A percentile compares a stretch with the other conserved stretches of the same genome.
Conservation (phyloP, 2,113 vertebrate species). For the Pterophyllum scalare region DNA sequence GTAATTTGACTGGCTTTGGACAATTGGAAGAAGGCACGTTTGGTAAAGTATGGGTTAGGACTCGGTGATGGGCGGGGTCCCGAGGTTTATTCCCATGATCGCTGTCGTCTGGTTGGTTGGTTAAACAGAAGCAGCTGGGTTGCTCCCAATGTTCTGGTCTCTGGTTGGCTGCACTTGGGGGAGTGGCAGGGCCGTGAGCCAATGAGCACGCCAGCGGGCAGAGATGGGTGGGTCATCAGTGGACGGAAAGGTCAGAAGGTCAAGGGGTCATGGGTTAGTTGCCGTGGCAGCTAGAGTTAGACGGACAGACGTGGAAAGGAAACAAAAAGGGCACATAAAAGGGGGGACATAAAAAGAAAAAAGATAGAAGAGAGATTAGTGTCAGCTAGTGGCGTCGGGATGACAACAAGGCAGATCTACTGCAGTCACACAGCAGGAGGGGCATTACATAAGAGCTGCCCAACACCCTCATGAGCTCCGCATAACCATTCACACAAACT, state of each 20-base stretch:
- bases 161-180: slow-evolving; percentile 73
- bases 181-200: slow-evolving; percentile 88
- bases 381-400: slow-evolving; percentile 99
- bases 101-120: slow-evolving; percentile 70
- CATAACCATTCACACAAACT: slow-evolving; percentile 58
- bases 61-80: slow-evolving; percentile 59
- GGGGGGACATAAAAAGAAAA: slow-evolving; percentile 81
- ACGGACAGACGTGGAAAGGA: slow-evolving; percentile 84
- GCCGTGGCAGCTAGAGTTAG: slow-evolving; percentile 99
- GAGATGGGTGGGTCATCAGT: slow-evolving; percentile 99
- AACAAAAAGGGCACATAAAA: slow-evolving; percentile 82
- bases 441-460: slow-evolving; percentile 70
- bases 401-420: slow-evolving; percentile 99
- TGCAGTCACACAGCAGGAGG: slow-evolving; percentile 75
- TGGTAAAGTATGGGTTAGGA: slow-evolving; percentile 59
- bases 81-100: slow-evolving; percentile 66
- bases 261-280: slow-evolving; percentile 99
- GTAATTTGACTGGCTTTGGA: slow-evolving; percentile 52
- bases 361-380: slow-evolving; percentile 99
- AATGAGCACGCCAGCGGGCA: slow-evolving; percentile 98
- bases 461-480: slow-evolving; percentile 89
- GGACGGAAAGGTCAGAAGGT: slow-evolving; percentile 99
- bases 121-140: slow-evolving; percentile 73
- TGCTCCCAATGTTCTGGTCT: slow-evolving; percentile 73
- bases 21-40: slow-evolving; percentile 68